A percentile compares a stretch with the other conserved stretches of the same genome.
Evolutionary conservation across 2,888 invertebrate species (phyloP).

Genomic region (Drymonia ruficornis): DNA sequence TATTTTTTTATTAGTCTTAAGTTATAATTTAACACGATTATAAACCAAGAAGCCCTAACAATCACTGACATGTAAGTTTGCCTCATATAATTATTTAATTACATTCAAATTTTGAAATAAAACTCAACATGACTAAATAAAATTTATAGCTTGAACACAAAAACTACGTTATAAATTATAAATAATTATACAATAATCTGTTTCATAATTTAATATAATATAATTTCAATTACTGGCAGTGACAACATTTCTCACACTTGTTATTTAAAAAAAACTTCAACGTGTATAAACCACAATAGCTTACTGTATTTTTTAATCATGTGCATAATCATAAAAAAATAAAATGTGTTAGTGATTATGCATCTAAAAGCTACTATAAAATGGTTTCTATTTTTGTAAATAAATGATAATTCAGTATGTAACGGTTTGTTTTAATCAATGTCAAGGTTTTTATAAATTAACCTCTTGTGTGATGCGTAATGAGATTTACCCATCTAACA

Average conservation of each 20-base stretch:
- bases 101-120: constrained; percentile 13
- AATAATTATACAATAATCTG: constrained; percentile 26
- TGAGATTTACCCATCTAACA: constrained; percentile 60
- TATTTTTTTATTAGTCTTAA: not conserved
- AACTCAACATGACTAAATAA: constrained; percentile 37
- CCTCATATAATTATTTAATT: not conserved
- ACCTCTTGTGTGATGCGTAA: constrained; percentile 32
- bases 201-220: constrained; percentile 24
- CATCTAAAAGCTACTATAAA: constrained; percentile 53
- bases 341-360: constrained; percentile 39
- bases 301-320: constrained; percentile 51
- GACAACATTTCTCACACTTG: constrained; percentile 13
- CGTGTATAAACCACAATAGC: not conserved
- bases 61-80: not conserved
- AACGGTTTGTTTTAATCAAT: no score
- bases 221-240: constrained; percentile 33
- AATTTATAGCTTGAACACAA: constrained; percentile 41
- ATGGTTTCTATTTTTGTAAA: constrained; percentile 81
- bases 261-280: not conserved
- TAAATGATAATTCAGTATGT: constrained; percentile 64
- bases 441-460: constrained; percentile 26
- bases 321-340: constrained; percentile 61
- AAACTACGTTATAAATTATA: constrained; percentile 28
- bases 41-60: not conserved
- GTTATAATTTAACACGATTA: not conserved